Evolutionary conservation across 2,113 vertebrate species (phyloP).

Genomic region (Hylia prasina): DNA sequence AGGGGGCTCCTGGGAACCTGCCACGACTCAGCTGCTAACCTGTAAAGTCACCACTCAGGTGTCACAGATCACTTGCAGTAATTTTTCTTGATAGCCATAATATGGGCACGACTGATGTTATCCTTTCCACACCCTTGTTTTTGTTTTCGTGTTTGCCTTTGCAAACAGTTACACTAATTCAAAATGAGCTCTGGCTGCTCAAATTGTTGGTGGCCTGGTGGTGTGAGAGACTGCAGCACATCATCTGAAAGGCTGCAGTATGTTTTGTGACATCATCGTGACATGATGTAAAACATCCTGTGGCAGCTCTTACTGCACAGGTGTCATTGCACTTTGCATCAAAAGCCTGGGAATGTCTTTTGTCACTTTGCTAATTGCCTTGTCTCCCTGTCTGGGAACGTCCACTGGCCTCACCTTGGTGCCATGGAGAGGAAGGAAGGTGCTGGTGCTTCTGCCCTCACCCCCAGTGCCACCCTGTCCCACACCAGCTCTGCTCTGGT

Average conservation of each 20-base stretch:
- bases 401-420: not conserved
- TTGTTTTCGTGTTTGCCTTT: not conserved
- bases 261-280: slow-evolving; percentile 52
- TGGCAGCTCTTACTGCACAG: slow-evolving; percentile 28
- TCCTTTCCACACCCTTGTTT: not conserved
- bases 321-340: slow-evolving; percentile 23
- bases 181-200: not conserved
- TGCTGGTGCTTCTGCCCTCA: not conserved
- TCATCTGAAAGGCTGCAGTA: slow-evolving; percentile 23
- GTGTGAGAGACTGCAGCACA: not conserved
- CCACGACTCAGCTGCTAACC: not conserved
- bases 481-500: rapidly evolving
- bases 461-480: not conserved
- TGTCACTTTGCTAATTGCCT: slow-evolving; percentile 59
- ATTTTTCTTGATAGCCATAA: slow-evolving; percentile 1
- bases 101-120: not conserved
- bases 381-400: not conserved
- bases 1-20: not conserved
- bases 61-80: not conserved
- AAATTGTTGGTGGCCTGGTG: not conserved
- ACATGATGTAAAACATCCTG: slow-evolving; percentile 39
- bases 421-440: not conserved
- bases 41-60: not conserved
- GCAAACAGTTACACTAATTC: slow-evolving; percentile 37
- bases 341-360: not conserved